These are phyloP conservation scores for Euproctis similis DNA, from an alignment of 2,888 invertebrate species.

Conservation along the genomic window DNA sequence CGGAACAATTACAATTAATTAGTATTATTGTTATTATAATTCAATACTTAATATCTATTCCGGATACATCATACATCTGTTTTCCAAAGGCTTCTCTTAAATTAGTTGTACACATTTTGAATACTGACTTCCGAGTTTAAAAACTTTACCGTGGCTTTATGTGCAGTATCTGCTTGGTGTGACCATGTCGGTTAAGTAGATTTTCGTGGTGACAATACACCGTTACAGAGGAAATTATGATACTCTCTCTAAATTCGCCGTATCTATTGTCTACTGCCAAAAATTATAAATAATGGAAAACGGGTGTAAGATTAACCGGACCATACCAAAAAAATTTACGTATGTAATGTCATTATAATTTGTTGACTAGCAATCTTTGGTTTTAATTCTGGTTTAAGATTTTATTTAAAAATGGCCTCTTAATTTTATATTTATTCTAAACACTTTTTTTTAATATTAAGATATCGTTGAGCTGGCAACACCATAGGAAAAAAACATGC, in stretches of 20 bases:
- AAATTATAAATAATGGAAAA: too few relatives aligned
- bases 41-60: conserved; percentile 28
- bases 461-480: conserved; percentile 68
- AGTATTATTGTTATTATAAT: conserved; percentile 30
- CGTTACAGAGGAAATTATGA: too few relatives aligned
- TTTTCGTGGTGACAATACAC: too few relatives aligned
- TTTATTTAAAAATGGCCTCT: conserved; percentile 38
- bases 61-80: not conserved
- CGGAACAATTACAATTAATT: conserved; percentile 32
- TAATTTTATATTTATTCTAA: conserved; percentile 47
- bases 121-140: too few relatives aligned
- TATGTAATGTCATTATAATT: too few relatives aligned
- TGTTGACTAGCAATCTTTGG: conserved; percentile 22
- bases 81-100: too few relatives aligned
- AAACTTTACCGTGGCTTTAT: too few relatives aligned
- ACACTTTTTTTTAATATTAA: conserved; percentile 47
- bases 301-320: not conserved
- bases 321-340: too few relatives aligned
- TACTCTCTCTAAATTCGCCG: conserved; percentile 5
- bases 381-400: conserved; percentile 15
- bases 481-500: conserved; percentile 59
- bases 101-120: too few relatives aligned
- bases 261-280: not conserved
- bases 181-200: too few relatives aligned
- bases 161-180: too few relatives aligned